Conservation (phyloP, 2,888 invertebrate genomes). For the Apodemia duryi region DNA sequence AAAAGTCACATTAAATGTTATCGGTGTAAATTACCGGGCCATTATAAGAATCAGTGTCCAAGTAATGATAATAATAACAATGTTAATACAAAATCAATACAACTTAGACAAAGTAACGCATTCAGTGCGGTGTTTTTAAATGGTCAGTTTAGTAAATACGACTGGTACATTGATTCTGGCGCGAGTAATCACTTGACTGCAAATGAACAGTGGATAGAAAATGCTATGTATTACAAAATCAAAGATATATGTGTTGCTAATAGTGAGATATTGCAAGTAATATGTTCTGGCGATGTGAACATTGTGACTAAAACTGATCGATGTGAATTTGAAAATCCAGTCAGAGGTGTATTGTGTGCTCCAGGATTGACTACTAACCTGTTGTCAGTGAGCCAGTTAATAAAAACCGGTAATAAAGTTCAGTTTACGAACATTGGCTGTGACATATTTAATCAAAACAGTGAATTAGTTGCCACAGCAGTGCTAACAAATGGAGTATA, state of each 20-base stretch:
- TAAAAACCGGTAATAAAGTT: slow-evolving; percentile 22
- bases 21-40: neutral
- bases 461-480: slow-evolving; percentile 21
- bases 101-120: neutral
- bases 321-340: slow-evolving; percentile 18
- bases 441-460: slow-evolving; percentile 14
- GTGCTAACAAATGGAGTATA: slow-evolving; percentile 28
- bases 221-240: neutral
- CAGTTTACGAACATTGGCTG: slow-evolving; percentile 20
- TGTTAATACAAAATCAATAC: neutral
- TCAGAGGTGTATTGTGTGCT: slow-evolving; percentile 22
- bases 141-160: neutral
- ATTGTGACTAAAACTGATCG: neutral
- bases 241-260: neutral
- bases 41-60: neutral
- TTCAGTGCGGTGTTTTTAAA: slow-evolving; percentile 1
- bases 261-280: neutral
- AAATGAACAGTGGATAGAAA: neutral
- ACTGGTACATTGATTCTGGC: neutral
- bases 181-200: neutral
- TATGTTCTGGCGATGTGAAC: neutral
- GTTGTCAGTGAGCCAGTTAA: slow-evolving; percentile 24
- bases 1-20: no score
- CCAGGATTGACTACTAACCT: slow-evolving; percentile 25
- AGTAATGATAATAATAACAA: neutral